These are phyloP conservation scores for Drosophila bipectinata DNA, from an alignment of 1,140 invertebrate species.

Conservation along the genomic window DNA sequence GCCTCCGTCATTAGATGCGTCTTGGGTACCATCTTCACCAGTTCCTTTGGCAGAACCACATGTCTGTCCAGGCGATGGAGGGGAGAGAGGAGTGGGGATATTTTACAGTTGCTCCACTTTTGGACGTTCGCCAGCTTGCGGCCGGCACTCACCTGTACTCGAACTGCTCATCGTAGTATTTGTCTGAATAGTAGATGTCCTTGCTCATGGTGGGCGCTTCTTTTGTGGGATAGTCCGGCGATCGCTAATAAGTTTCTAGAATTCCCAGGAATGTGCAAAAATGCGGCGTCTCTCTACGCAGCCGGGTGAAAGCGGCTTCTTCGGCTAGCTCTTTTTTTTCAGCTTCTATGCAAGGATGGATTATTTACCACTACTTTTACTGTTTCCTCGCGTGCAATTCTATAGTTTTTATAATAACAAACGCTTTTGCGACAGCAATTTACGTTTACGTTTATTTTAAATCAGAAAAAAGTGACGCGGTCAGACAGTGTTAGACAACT, in stretches of 20 bases:
- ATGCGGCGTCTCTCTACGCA: neutral
- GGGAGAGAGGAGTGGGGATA: neutral
- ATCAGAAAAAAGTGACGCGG: slow-evolving; percentile 65
- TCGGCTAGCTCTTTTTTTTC: neutral
- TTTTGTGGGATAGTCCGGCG: neutral
- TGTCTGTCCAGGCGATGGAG: slow-evolving; percentile 87
- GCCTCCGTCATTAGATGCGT: slow-evolving; percentile 97
- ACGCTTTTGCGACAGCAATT: neutral
- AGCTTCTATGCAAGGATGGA: neutral
- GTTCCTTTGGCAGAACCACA: slow-evolving; percentile 95
- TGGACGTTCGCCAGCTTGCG: too few relatives aligned
- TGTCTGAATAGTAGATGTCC: slow-evolving; percentile 95
- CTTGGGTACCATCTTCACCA: slow-evolving; percentile 94
- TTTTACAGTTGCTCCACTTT: slow-evolving; percentile 29
- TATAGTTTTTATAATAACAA: slow-evolving; percentile 13
- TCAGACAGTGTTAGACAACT: slow-evolving; percentile 1
- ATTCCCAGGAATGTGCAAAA: neutral
- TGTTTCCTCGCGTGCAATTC: neutral
- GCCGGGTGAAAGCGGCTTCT: neutral
- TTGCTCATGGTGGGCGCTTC: slow-evolving; percentile 72
- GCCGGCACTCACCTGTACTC: slow-evolving; percentile 90
- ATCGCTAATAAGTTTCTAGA: neutral
- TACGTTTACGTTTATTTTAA: slow-evolving; percentile 45
- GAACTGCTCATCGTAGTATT: slow-evolving; percentile 94
- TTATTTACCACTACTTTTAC: neutral